Percentiles rank a stretch among this genome's conserved stretches.
Conservation (phyloP, 2,888 invertebrate genomes). For the Eupithecia inturbata region DNA sequence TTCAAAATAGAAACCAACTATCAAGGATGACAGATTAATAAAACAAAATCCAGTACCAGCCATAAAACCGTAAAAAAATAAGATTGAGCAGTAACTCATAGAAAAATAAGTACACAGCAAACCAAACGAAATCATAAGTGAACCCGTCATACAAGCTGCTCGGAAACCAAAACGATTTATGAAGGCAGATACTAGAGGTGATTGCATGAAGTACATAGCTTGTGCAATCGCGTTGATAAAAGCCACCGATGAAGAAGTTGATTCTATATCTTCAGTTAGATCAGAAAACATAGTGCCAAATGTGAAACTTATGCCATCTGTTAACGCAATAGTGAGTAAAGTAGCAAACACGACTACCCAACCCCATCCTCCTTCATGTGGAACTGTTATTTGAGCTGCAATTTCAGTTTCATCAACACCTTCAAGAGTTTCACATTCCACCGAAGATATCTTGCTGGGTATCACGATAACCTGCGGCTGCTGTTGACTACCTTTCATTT, state of each 20-base stretch:
- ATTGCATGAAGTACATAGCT: constrained; percentile 67
- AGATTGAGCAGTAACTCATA: constrained; percentile 55
- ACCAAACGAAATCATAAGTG: constrained; percentile 62
- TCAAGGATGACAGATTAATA: constrained; percentile 65
- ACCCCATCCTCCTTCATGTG: constrained; percentile 75
- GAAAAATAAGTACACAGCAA: constrained; percentile 67
- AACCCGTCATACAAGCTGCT: constrained; percentile 70
- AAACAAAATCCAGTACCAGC: constrained; percentile 71
- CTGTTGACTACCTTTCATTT: background rate
- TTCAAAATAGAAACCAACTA: constrained; percentile 80
- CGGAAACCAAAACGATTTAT: constrained; percentile 78
- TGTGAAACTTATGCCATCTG: constrained; percentile 71
- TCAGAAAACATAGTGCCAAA: constrained; percentile 70
- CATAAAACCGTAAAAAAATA: constrained; percentile 66
- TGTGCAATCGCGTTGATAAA: constrained; percentile 71
- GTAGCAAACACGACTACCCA: constrained; percentile 71
- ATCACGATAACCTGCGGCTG: background rate
- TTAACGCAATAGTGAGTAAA: constrained; percentile 61
- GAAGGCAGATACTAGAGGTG: constrained; percentile 71
- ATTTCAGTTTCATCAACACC: constrained; percentile 76
- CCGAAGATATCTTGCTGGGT: background rate
- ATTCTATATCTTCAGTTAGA: constrained; percentile 61
- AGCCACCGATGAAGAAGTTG: constrained; percentile 60
- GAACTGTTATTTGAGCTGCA: constrained; percentile 72
- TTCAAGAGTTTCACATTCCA: constrained; percentile 53